A percentile compares a stretch with the other conserved stretches of the same genome.
Conservation (phyloP, 1,140 invertebrate species). For the Tachypleus tridentatus region DNA sequence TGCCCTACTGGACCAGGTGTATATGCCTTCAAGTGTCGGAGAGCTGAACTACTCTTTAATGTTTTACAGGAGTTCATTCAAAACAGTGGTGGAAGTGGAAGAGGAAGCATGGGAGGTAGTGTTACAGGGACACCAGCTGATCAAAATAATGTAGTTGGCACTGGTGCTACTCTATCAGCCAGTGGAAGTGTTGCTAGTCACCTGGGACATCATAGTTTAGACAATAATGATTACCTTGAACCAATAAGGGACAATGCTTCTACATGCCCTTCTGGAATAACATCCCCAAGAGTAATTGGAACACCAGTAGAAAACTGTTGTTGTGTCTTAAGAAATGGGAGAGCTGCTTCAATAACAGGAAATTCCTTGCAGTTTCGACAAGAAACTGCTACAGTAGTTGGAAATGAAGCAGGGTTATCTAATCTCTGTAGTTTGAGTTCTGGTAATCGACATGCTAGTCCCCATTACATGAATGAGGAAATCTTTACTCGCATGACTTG, state of each 20-base stretch:
- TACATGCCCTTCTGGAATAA: too few relatives aligned
- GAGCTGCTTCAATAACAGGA: conserved; percentile 24
- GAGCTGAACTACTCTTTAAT: conserved; percentile 79
- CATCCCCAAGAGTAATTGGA: too few relatives aligned
- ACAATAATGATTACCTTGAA: conserved; percentile 12
- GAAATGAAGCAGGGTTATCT: too few relatives aligned
- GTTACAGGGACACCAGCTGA: too few relatives aligned
- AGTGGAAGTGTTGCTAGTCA: too few relatives aligned
- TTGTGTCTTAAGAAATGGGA: neutral
- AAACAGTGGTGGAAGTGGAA: conserved; percentile 6
- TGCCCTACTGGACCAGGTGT: conserved; percentile 83
- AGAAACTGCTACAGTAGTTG: neutral
- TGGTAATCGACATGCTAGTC: too few relatives aligned
- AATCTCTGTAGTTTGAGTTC: too few relatives aligned
- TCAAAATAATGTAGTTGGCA: too few relatives aligned
- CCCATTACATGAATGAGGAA: too few relatives aligned
- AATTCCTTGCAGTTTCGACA: conserved; percentile 32
- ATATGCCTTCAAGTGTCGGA: conserved; percentile 82
- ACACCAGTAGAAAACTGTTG: too few relatives aligned
- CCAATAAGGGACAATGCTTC: neutral
- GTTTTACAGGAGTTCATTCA: conserved; percentile 75
- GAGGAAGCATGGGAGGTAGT: neutral
- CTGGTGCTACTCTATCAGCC: too few relatives aligned
- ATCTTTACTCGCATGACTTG: too few relatives aligned
- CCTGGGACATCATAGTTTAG: neutral